Conservation (phyloP, 64 coral and sea anemone species). For the Pocillopora verrucosa region DNA sequence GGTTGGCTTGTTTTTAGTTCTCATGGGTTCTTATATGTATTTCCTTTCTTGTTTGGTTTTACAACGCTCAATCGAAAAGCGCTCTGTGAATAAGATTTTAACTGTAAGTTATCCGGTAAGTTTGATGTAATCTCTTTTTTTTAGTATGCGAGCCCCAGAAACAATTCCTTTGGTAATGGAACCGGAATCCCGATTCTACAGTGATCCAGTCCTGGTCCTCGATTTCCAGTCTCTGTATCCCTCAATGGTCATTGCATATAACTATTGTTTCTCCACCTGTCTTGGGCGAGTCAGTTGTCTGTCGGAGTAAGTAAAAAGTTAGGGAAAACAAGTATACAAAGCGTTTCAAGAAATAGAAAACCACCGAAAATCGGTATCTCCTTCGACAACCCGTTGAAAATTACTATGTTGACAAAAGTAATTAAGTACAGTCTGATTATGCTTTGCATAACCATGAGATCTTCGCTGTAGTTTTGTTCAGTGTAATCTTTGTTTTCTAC, state of each 20-base stretch:
- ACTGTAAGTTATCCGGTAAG: not conserved
- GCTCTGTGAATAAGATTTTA: not conserved
- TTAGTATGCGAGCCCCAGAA: constrained; percentile 91
- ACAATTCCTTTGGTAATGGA: constrained; percentile 91
- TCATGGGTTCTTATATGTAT: no score
- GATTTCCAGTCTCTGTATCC: constrained; percentile 98
- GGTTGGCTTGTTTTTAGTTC: no score
- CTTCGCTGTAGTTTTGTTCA: no score
- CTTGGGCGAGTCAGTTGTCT: constrained; percentile 81
- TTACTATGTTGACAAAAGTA: no score
- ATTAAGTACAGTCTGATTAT: no score
- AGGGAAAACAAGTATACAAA: not conserved
- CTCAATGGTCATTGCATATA: constrained; percentile 93
- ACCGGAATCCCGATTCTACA: constrained; percentile 97
- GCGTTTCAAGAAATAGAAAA: no score
- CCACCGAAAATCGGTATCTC: no score
- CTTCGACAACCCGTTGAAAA: no score
- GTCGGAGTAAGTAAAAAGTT: constrained; percentile 61
- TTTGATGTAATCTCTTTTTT: not conserved
- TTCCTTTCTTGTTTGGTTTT: no score
- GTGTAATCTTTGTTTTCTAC: no score
- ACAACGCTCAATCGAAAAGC: no score
- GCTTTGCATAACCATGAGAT: no score
- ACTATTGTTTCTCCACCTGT: constrained; percentile 98
- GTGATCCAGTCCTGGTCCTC: constrained; percentile 90